Conservation (phyloP, 2,113 vertebrate genomes). For the Rhegmatorhina hoffmannsi region DNA sequence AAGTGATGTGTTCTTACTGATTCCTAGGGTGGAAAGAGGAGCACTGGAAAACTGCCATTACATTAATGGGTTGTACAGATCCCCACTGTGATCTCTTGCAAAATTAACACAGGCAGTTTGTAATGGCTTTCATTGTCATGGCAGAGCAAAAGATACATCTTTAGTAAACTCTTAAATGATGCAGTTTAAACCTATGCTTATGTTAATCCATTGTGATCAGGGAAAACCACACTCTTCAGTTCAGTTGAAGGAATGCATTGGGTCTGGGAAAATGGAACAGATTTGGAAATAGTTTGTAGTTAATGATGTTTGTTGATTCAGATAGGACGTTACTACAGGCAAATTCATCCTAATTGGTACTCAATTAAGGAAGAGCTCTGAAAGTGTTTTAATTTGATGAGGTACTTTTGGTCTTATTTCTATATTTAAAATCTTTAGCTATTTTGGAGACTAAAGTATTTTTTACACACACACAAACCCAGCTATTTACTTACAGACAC, state of each 20-base stretch:
- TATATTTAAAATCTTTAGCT: not conserved
- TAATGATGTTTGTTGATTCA: constrained; percentile 16
- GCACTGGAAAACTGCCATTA: not conserved
- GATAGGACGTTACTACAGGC: not conserved
- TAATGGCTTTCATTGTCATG: not conserved
- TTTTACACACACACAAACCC: not conserved
- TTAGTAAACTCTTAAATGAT: constrained; percentile 2
- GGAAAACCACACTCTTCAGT: not conserved
- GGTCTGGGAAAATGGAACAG: not conserved
- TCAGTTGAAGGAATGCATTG: not conserved
- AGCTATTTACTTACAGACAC: not conserved
- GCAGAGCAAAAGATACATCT: not conserved
- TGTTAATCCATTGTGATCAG: constrained; percentile 3
- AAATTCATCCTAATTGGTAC: not conserved
- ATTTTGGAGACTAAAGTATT: not conserved
- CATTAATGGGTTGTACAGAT: not conserved
- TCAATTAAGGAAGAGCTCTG: not conserved
- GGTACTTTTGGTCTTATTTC: not conserved
- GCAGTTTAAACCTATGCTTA: not conserved
- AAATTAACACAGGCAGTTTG: not conserved
- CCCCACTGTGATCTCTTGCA: not conserved
- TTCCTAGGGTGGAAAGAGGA: not conserved
- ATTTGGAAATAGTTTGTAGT: not conserved
- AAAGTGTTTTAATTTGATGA: not conserved
- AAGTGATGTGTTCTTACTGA: not conserved